Evolutionary conservation across 2,888 invertebrate genomes (phyloP).

Genomic region (Acleris literana): DNA sequence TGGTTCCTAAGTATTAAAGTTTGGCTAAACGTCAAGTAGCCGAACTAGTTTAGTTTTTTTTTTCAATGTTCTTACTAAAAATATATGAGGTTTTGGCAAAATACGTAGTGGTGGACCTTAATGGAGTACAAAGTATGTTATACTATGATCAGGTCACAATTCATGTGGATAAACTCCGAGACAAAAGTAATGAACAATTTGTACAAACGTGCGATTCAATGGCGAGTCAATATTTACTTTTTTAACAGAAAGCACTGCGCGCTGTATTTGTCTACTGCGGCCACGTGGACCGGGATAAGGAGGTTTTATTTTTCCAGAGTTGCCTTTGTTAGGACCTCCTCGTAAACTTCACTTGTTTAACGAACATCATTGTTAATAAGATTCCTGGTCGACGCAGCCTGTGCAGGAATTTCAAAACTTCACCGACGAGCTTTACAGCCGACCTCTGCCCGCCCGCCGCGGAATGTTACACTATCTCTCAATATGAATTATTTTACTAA

Average conservation of each 20-base stretch:
- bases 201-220: too few relatives aligned
- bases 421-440: constrained; percentile 2
- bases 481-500: background rate
- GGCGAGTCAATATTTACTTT: background rate
- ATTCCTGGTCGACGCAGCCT: constrained; percentile 28
- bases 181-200: too few relatives aligned
- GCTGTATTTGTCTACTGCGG: constrained; percentile 22
- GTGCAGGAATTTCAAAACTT: constrained; percentile 29
- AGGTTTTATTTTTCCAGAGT: constrained; percentile 34
- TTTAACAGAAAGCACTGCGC: background rate
- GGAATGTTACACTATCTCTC: constrained; percentile 1
- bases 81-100: too few relatives aligned
- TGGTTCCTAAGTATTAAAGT: too few relatives aligned
- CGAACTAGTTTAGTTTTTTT: too few relatives aligned
- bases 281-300: constrained; percentile 23
- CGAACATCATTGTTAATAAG: constrained; percentile 38
- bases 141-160: too few relatives aligned
- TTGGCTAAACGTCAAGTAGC: too few relatives aligned
- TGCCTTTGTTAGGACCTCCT: constrained; percentile 26
- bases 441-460: constrained; percentile 1
- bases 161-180: too few relatives aligned
- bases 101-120: too few relatives aligned
- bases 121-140: too few relatives aligned
- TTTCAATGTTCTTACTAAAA: too few relatives aligned
- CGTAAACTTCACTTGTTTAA: constrained; percentile 36